Conservation (phyloP, 2,888 invertebrate genomes). For the Latrodectus hesperus region DNA sequence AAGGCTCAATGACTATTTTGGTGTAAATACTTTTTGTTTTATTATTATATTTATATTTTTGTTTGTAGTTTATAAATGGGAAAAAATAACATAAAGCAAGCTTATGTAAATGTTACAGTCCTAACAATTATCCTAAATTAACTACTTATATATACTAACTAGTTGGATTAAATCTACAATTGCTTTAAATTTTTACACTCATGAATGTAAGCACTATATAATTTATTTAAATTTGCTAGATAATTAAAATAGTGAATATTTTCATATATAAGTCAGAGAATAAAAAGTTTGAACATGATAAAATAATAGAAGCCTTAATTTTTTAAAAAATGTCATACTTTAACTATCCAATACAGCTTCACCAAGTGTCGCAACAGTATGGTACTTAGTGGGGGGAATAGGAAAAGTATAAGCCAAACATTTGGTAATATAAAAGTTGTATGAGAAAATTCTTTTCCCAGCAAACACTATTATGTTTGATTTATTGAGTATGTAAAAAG, state of each 20-base stretch:
- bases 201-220: too few species aligned
- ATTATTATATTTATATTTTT: too few species aligned
- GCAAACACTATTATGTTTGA: neutral
- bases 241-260: neutral
- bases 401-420: neutral
- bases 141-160: too few species aligned
- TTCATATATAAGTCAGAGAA: neutral
- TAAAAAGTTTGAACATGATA: neutral
- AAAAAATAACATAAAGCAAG: too few species aligned
- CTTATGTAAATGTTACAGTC: too few species aligned
- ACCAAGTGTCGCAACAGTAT: neutral
- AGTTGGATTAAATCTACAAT: too few species aligned
- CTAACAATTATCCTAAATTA: too few species aligned
- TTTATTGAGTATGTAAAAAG: neutral
- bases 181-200: too few species aligned
- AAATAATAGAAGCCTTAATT: neutral
- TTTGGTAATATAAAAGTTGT: neutral
- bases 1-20: too few species aligned
- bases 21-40: too few species aligned
- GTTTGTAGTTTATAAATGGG: too few species aligned
- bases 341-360: neutral
- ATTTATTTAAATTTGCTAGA: neutral
- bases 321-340: neutral
- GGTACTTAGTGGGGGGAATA: neutral
- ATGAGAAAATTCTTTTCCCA: constrained; percentile 9